Evolutionary conservation across 1,140 invertebrate species (phyloP), one percentile per base, ranked within the genome.

Genomic region (Heterodera carotae): DNA sequence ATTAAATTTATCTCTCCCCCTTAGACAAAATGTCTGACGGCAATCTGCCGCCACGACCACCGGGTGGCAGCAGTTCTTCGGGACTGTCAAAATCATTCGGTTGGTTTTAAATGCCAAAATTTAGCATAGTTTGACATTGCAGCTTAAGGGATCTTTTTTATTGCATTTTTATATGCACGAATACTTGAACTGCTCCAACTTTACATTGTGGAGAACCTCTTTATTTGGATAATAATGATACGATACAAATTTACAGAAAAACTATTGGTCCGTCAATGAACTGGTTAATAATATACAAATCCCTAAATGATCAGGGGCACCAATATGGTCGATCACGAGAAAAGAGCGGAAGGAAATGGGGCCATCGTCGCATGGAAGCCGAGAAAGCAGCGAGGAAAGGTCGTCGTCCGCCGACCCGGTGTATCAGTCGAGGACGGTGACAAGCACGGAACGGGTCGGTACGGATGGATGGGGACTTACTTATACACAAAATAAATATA

Each of bases 401-500:
- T 75, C 34, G 72, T 48, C 29, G 75, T 43, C 27, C 22, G 48
- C 25, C 74, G 78, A 43, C 31, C 29, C 62, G 71, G 36, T 34
- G 70, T 79, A 81, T 62, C 82, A 69, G 29, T 80, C 79, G 36
- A 48, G 80, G 7, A 80, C 80, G 2, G 39, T 80, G 25, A 80
- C 79, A 6, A 80, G 80, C 27, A 80, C 79, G 12, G 79, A 80
- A 76, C 31, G 79, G 25, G 79, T 79, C n/a, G 4, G 25, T 56
- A 5, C 22, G 60, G n/a, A n/a, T n/a, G 6, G 12, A 12, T 12
- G 6, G 39, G 12, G 39, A 43, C 12, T 56, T 15, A 56, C 22
- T 56, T 56, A 56, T 56, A 0, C 5, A 56, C 18, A 43, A 18
- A 22, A 18, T 18, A 22, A 56, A 22, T 22, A 56, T 2, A 2